Conservation (phyloP, 2,888 invertebrate species). For the Lycocerus yunnanus region DNA sequence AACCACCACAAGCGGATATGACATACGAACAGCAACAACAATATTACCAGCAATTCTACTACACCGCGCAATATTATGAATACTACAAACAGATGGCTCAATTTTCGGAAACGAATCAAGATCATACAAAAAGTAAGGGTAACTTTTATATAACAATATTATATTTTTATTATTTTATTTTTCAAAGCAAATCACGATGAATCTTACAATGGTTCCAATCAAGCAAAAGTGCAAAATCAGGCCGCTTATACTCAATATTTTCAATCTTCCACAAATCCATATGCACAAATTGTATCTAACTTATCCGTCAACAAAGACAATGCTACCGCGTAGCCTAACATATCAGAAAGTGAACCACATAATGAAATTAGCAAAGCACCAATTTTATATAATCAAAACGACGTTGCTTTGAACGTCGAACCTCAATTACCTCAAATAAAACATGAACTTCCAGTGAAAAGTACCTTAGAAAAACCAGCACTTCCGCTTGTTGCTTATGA, state of each 20-base stretch:
- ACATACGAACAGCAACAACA: conserved; percentile 50
- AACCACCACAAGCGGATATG: conserved; percentile 47
- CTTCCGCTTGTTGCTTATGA: conserved; percentile 49
- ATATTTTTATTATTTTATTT: not conserved
- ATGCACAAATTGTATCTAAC: conserved; percentile 54
- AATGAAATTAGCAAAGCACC: conserved; percentile 47
- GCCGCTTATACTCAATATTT: conserved; percentile 50
- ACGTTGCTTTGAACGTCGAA: not conserved
- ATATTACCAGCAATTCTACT: conserved; percentile 52
- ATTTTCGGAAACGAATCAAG: not conserved
- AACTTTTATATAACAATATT: not conserved
- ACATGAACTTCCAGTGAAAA: not conserved
- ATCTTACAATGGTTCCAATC: not conserved
- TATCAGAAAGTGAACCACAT: conserved; percentile 7
- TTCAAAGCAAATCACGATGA: not conserved
- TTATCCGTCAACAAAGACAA: conserved; percentile 45
- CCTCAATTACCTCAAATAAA: not conserved
- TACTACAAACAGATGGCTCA: conserved; percentile 52
- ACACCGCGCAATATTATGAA: conserved; percentile 52
- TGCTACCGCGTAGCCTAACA: not conserved
- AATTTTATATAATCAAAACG: conserved; percentile 52
- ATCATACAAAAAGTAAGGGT: conserved; percentile 16
- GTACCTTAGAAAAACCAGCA: conserved; percentile 3
- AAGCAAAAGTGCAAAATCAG: conserved; percentile 21
- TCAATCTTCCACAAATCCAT: conserved; percentile 46